Evolutionary conservation across 2,113 vertebrate species (phyloP).

Genomic region (Melanerpes aurifrons): DNA sequence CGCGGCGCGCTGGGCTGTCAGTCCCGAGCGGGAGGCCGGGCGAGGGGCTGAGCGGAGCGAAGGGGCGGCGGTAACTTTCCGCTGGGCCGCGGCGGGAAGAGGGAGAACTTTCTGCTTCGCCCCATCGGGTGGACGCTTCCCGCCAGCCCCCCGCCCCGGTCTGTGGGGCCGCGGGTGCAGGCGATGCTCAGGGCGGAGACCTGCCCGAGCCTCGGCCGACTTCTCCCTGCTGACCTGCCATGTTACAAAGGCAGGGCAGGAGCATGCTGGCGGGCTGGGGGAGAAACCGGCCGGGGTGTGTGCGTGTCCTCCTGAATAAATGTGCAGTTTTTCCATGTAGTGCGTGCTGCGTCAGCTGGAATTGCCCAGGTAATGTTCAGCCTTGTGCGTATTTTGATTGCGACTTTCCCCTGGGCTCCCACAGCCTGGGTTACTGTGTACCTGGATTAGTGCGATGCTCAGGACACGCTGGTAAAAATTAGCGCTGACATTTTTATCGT

Average conservation of each 20-base stretch:
- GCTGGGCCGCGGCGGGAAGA: background rate
- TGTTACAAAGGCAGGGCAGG: background rate
- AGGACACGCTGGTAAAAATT: background rate
- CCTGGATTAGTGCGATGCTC: background rate
- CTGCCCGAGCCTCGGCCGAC: background rate
- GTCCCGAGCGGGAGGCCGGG: background rate
- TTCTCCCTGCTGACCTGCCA: background rate
- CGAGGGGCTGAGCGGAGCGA: background rate
- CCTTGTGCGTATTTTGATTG: background rate
- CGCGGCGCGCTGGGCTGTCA: background rate
- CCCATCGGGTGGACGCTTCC: background rate
- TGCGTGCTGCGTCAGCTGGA: background rate
- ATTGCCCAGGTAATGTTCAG: background rate
- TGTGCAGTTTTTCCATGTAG: background rate
- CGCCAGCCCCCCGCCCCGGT: background rate
- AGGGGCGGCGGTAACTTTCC: background rate
- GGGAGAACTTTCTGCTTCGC: constrained; percentile 3
- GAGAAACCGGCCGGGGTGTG: background rate
- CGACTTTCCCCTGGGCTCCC: background rate
- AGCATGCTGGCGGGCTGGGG: background rate
- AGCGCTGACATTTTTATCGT: constrained; percentile 4
- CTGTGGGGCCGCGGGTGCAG: background rate
- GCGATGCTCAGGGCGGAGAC: background rate
- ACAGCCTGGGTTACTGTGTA: background rate
- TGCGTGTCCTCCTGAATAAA: background rate